These are phyloP conservation scores for Bothrops jararaca DNA, from an alignment of 2,113 vertebrate genomes.

Conservation along the genomic window DNA sequence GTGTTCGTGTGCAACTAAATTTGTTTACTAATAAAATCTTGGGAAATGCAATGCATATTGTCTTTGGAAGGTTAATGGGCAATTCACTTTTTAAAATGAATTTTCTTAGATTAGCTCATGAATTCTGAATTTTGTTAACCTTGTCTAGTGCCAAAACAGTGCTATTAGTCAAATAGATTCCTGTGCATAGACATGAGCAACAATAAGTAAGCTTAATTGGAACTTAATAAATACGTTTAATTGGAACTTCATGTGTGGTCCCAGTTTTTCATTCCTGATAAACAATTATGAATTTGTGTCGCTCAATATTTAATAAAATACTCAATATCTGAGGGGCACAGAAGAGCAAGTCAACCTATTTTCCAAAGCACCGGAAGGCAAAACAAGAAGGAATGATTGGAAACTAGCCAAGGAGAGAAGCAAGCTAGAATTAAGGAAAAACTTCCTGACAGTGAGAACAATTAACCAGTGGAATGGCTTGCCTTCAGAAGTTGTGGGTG, in stretches of 20 bases:
- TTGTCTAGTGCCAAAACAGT: too few relatives aligned
- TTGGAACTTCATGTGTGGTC: background rate
- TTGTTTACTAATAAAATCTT: slow-evolving; percentile 35
- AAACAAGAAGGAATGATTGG: too few relatives aligned
- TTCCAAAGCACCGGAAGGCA: too few relatives aligned
- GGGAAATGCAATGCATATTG: background rate
- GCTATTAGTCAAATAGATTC: too few relatives aligned
- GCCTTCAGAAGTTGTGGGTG: background rate
- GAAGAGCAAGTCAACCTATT: too few relatives aligned
- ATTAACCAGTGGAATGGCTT: background rate
- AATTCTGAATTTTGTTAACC: background rate
- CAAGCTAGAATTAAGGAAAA: background rate
- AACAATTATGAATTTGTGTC: background rate
- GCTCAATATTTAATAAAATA: background rate
- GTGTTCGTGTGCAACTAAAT: slow-evolving; percentile 20
- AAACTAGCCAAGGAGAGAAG: too few relatives aligned
- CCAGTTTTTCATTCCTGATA: background rate
- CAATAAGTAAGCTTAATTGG: background rate
- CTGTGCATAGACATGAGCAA: background rate
- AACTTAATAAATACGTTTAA: background rate
- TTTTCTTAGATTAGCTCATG: background rate
- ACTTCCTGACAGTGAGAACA: background rate
- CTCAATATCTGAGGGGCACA: too few relatives aligned
- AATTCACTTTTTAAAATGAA: background rate
- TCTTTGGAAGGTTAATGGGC: slow-evolving; percentile 36